Base-by-base conservation (phyloP, 1,140 invertebrate species). In the Meloidogyne exigua region DNA sequence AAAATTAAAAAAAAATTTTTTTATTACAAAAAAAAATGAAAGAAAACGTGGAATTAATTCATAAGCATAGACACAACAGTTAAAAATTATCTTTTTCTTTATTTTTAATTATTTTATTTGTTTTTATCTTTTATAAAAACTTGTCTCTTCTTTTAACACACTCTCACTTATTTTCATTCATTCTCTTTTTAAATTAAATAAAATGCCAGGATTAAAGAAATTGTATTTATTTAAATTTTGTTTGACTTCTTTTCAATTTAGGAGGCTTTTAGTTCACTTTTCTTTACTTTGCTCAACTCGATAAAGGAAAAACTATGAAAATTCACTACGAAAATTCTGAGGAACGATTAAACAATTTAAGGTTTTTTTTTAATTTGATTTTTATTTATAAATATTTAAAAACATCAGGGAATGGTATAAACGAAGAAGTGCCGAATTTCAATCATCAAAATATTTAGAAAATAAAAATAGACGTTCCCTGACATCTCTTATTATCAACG, bases 381-480 rank as follows among this genome's bases (percentile, higher is more conserved):
- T n/a, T 57, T n/a, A n/a, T n/a, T 18, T 18, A 18, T 18, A 18
- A 49, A 18, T 49, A 18, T 18, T 49, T 57, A n/a, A 10, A n/a
- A 5, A 23, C 65, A 7, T 62, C 11, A 73, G 72, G 9, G 57
- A 73, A 25, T 73, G 72, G 72, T 73, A 73, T 39, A 23, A 57
- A 25, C 25, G 72, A 32, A 42, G 57, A 73, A 73, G 72, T 23
- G 57, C 28, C 12, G 72, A 73, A 11, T 73, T 73, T 65, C 62
- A 23, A 32, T 73, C 72, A 64, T 28, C 57, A 4, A 73, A 73
- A 64, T 73, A 66, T 65, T 64, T 73, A 12, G 65, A 73, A 32
- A 42, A 73, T 26, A 32, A 57, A 21, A 39, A 64, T 15, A 62
- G 57, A 28, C 62, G n/a, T 64, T 36, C 25, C 18, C 12, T 73